These are phyloP conservation scores for Horisme vitalbata DNA, from an alignment of 2,888 invertebrate species.

Conservation along the genomic window DNA sequence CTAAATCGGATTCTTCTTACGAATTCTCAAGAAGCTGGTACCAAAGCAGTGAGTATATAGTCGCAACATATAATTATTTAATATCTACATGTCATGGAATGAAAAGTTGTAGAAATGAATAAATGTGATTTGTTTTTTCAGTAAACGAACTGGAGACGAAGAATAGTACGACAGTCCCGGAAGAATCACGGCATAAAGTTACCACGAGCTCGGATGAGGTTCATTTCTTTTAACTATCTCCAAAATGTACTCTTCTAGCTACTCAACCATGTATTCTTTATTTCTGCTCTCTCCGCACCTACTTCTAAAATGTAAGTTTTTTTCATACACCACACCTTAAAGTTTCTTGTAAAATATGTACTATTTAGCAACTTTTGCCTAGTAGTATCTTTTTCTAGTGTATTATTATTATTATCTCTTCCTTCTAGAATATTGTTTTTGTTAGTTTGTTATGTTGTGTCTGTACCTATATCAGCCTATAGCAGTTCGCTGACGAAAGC, in stretches of 20 bases:
- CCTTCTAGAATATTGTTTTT: too few species aligned
- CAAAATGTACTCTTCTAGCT: slow-evolving; percentile 3
- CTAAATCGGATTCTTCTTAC: slow-evolving; percentile 62
- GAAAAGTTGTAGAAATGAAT: neutral
- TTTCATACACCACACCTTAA: neutral
- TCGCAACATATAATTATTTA: too few species aligned
- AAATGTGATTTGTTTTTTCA: slow-evolving; percentile 52
- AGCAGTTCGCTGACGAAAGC: too few species aligned
- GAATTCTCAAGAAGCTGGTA: slow-evolving; percentile 72
- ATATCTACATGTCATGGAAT: too few species aligned
- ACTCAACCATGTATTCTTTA: neutral
- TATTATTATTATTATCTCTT: too few species aligned
- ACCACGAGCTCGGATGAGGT: slow-evolving; percentile 59
- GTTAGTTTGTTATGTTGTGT: too few species aligned
- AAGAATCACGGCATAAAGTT: slow-evolving; percentile 58
- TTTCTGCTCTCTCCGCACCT: slow-evolving; percentile 9
- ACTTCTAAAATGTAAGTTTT: slow-evolving; percentile 25
- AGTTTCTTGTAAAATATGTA: neutral
- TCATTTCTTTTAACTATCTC: slow-evolving; percentile 45
- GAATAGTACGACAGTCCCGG: slow-evolving; percentile 69
- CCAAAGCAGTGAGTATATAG: slow-evolving; percentile 66
- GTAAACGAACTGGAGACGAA: slow-evolving; percentile 82
- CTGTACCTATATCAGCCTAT: too few species aligned
- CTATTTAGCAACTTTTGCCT: neutral
- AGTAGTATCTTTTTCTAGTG: too few species aligned